Base-by-base conservation (phyloP, 2,888 invertebrate species). In the Melanostoma mellinum region DNA sequence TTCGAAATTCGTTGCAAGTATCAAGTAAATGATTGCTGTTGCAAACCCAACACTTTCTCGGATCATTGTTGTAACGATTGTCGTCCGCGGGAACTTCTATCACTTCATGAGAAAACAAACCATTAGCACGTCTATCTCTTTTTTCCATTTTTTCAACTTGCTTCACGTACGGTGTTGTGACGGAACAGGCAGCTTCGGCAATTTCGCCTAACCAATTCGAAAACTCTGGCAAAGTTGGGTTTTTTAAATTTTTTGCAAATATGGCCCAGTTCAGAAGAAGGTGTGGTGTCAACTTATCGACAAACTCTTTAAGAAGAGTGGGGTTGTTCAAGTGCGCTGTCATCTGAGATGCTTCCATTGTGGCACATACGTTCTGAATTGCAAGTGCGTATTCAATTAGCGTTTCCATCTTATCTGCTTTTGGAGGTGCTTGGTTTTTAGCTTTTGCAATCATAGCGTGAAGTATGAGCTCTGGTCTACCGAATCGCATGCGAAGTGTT, bases 351-450 rank as follows among this genome's bases (percentile, higher is more conserved):
- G 53, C 61, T 53, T 53, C 72, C 38, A 73, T 73, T 4, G 73
- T 65, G 10, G 63, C 46, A 38, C 61, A 73, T 2, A 52, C 52
- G 6, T 61, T 60, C 35, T 72, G 35, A 9, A 65, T 56, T 4
- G 73, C 73, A 6, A 63, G 35, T 0, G 63, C 55, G 30, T 63
- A 73, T 9, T 73, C 73, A 8, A 73, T 63, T 10, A 73, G 8
- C 6, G 63, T 36, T 38, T 63, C 33, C 9, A 63, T 8, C 20
- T 10, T 63, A 10, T 63, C 61, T 4, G 46, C 44, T 46, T 46
- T 61, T 46, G 60, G 71, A 42, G 71, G 52, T 35, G 50, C 10
- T 8, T 33, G 40, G 20, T 48, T 60, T 60, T 10, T 53, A 6
- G 72, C 73, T n/a, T 42, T 48, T 1, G 20, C 60, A 46, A 63